Evolutionary conservation across 1,140 invertebrate genomes (phyloP).

Genomic region (Lasioglossum baleicum): DNA sequence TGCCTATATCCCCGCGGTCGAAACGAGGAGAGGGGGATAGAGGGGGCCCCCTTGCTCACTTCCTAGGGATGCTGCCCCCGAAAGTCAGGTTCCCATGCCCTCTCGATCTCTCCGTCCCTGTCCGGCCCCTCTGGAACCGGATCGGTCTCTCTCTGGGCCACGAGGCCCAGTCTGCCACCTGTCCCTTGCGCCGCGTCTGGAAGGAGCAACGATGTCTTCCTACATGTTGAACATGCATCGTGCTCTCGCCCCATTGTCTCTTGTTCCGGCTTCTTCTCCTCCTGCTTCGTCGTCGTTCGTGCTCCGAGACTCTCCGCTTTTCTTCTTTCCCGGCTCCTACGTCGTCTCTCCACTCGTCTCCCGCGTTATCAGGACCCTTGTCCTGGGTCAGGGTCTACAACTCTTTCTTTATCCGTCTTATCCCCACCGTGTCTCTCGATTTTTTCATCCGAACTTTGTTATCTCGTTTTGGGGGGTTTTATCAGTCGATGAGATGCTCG

Average conservation of each 20-base stretch:
- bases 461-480: too few relatives aligned
- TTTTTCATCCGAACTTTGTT: too few relatives aligned
- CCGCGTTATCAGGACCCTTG: neutral
- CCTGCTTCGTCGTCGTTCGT: neutral
- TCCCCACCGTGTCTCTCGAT: too few relatives aligned
- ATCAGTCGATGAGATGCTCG: too few relatives aligned
- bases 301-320: neutral
- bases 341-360: neutral
- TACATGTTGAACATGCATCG: conserved; percentile 76
- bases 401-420: too few relatives aligned
- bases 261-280: conserved; percentile 38
- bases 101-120: conserved; percentile 50
- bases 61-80: conserved; percentile 78
- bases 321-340: neutral
- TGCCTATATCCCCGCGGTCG: neutral
- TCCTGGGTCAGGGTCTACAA: neutral
- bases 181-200: conserved; percentile 73
- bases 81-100: conserved; percentile 80
- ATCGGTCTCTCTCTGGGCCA: conserved; percentile 59
- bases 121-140: conserved; percentile 36
- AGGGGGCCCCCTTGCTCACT: conserved; percentile 63
- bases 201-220: conserved; percentile 69
- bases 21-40: neutral
- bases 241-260: conserved; percentile 44
- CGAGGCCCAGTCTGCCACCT: conserved; percentile 73